Conservation (phyloP, 2,888 invertebrate genomes). For the Serrognathus titanus region DNA sequence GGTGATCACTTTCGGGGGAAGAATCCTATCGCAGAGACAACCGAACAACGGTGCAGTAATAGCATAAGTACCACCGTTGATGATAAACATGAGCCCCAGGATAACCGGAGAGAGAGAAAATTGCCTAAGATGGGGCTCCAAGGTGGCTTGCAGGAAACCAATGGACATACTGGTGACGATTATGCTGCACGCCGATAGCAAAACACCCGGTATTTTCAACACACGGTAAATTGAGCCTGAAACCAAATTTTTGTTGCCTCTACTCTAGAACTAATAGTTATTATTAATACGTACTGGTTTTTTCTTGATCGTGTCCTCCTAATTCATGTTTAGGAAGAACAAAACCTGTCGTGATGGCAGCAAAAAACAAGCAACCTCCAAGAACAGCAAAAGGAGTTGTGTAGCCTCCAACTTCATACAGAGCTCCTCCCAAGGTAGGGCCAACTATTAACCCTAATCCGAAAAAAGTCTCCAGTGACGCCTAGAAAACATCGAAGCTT, state of each 20-base stretch:
- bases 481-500: slow-evolving; percentile 48
- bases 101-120: slow-evolving; percentile 67
- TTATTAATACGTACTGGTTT: slow-evolving; percentile 56
- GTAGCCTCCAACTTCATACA: slow-evolving; percentile 77
- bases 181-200: slow-evolving; percentile 68
- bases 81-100: slow-evolving; percentile 77
- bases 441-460: slow-evolving; percentile 85
- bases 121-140: slow-evolving; percentile 81
- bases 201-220: slow-evolving; percentile 70
- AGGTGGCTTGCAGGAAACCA: slow-evolving; percentile 83
- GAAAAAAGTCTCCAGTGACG: slow-evolving; percentile 82
- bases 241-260: background rate
- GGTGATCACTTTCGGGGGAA: slow-evolving; percentile 67
- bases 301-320: slow-evolving; percentile 55
- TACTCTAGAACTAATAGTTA: background rate
- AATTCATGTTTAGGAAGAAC: slow-evolving; percentile 66
- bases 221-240: slow-evolving; percentile 63
- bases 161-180: slow-evolving; percentile 77
- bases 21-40: slow-evolving; percentile 69
- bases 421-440: slow-evolving; percentile 83
- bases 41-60: slow-evolving; percentile 77
- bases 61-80: slow-evolving; percentile 79
- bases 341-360: slow-evolving; percentile 70
- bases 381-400: slow-evolving; percentile 77
- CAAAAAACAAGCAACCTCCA: slow-evolving; percentile 70